Percentiles rank a stretch among this genome's conserved stretches.
Evolutionary conservation across 2,797 vertebrate genomes (phyloP).

Genomic region (Chelon auratus): DNA sequence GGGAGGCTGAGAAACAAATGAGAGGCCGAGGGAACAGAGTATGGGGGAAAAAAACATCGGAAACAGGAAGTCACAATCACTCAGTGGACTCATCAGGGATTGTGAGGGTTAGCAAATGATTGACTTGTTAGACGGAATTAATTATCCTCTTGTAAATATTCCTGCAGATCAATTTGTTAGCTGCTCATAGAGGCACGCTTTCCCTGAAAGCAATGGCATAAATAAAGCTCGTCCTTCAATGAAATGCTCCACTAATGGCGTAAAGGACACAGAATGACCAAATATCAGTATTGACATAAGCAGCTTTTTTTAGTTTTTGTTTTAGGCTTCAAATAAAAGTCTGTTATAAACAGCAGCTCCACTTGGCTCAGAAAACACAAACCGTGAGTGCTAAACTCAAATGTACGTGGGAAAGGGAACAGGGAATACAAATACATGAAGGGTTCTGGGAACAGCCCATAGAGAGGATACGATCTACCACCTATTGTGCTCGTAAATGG

Average conservation of each 20-base stretch:
- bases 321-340: conserved; percentile 13
- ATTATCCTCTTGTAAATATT: not conserved
- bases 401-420: not conserved
- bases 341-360: conserved; percentile 34
- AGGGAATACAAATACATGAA: not conserved
- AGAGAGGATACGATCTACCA: not conserved
- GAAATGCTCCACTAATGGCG: conserved; percentile 1
- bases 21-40: conserved; percentile 2
- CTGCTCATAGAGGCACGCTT: not conserved
- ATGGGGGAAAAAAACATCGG: conserved; percentile 10
- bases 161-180: not conserved
- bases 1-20: conserved; percentile 48
- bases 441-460: not conserved
- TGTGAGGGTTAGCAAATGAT: conserved; percentile 18
- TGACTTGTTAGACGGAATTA: not conserved
- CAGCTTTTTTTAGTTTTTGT: conserved; percentile 2
- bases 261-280: not conserved
- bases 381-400: not conserved
- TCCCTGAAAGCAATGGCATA: not conserved
- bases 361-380: conserved; percentile 33
- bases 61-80: conserved; percentile 4
- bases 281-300: conserved; percentile 1
- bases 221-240: not conserved
- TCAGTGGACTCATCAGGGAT: not conserved
- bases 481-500: conserved; percentile 3